These are phyloP conservation scores for Sebastolobus altivelis DNA, from an alignment of 2,797 vertebrate genomes.

Conservation along the genomic window DNA sequence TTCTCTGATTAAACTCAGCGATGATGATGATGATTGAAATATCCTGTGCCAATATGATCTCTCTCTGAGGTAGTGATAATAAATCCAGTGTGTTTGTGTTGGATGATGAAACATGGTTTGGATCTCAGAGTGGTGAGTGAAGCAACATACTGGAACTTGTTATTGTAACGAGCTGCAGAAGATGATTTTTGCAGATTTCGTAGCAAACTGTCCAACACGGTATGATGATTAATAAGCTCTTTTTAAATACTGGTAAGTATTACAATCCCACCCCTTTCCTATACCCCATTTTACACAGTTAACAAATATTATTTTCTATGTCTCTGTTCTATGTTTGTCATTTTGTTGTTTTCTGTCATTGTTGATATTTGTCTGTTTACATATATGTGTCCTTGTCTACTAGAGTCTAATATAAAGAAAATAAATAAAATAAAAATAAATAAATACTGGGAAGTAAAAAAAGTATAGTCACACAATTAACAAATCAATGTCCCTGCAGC, in stretches of 20 bases:
- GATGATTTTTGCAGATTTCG: slow-evolving; percentile 33
- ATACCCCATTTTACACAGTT: too few species aligned
- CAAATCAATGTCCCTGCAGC: background rate
- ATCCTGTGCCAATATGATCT: slow-evolving; percentile 25
- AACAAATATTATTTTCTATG: rapidly evolving
- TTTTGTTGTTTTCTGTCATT: too few species aligned
- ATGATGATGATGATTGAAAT: slow-evolving; percentile 30
- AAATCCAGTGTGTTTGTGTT: slow-evolving; percentile 54
- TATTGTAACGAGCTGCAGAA: slow-evolving; percentile 14
- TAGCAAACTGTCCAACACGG: slow-evolving; percentile 27
- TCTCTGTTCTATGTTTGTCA: too few species aligned
- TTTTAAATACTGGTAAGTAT: slow-evolving; percentile 40
- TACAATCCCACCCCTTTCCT: too few species aligned
- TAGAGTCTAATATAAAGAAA: too few species aligned
- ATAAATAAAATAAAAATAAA: too few species aligned
- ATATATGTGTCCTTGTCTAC: too few species aligned
- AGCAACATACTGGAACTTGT: slow-evolving; percentile 12
- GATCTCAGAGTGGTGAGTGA: slow-evolving; percentile 8
- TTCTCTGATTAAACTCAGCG: slow-evolving; percentile 38
- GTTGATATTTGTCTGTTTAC: too few species aligned
- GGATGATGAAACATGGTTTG: slow-evolving; percentile 26
- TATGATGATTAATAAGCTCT: background rate
- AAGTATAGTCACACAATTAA: background rate
- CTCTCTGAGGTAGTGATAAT: slow-evolving; percentile 29
- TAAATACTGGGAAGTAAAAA: background rate